Evolutionary conservation across 2,888 invertebrate genomes (phyloP).

Genomic region (Rhaphigaster nebulosa): DNA sequence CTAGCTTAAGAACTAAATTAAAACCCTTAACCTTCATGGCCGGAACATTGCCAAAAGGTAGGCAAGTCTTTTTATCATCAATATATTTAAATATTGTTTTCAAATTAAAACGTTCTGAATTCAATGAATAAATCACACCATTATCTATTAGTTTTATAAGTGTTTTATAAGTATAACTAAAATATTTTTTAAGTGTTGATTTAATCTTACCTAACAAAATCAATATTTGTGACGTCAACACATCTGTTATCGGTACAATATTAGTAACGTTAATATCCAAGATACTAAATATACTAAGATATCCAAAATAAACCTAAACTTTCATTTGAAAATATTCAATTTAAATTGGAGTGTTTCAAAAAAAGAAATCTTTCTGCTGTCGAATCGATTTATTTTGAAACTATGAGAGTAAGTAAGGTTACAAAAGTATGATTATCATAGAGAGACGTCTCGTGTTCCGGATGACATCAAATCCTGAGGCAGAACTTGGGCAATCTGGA

Average conservation of each 20-base stretch:
- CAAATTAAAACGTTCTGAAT: no score
- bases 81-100: no score
- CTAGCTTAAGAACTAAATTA: no score
- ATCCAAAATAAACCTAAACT: neutral
- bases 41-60: no score
- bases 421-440: neutral
- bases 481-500: neutral
- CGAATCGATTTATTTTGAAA: neutral
- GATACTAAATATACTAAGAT: neutral
- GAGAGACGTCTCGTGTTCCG: neutral
- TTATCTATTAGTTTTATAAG: no score
- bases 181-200: no score
- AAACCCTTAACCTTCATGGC: no score
- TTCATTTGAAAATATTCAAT: neutral
- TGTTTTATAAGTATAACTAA: no score
- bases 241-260: neutral
- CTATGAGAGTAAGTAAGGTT: neutral
- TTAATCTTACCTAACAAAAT: no score
- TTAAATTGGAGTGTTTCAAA: neutral
- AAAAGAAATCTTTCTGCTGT: neutral
- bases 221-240: neutral
- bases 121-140: no score
- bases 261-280: neutral
- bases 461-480: neutral
- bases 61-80: no score